These are phyloP conservation scores for Lutraria lutraria DNA, from an alignment of 2,888 invertebrate genomes.

Conservation along the genomic window DNA sequence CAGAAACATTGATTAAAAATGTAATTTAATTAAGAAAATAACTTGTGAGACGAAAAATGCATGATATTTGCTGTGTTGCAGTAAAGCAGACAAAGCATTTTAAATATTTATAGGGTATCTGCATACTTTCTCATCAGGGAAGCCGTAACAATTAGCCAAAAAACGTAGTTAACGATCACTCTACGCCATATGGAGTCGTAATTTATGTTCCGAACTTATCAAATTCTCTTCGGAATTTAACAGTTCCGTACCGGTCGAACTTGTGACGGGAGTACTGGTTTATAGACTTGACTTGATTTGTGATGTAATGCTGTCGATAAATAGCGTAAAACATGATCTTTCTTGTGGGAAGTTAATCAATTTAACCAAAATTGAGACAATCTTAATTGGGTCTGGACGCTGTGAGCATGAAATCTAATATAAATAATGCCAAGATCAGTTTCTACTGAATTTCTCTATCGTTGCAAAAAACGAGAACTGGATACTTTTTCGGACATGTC, in stretches of 20 bases:
- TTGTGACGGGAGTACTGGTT: not conserved
- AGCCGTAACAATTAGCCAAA: not conserved
- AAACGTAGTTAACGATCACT: not conserved
- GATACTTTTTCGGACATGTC: not conserved
- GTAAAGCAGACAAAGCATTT: not conserved
- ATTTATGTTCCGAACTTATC: not conserved
- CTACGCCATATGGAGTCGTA: not conserved
- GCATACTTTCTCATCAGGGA: not conserved
- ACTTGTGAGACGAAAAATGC: not conserved
- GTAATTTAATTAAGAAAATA: constrained; percentile 9
- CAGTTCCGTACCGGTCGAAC: not conserved
- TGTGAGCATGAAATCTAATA: not conserved
- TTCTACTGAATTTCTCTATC: not conserved
- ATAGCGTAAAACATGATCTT: no score
- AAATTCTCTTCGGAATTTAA: no score
- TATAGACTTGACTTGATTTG: not conserved
- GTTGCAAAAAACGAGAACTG: not conserved
- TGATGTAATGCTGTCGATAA: not conserved
- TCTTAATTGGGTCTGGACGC: not conserved
- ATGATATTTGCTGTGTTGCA: no score
- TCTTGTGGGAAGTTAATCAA: no score
- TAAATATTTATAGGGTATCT: not conserved
- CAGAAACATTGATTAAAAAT: not conserved
- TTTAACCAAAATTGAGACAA: no score
- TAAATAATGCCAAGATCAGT: not conserved